phyloP scores from a whole-genome alignment of 2,113 vertebrate species.

The Struthio camelus region DNA sequence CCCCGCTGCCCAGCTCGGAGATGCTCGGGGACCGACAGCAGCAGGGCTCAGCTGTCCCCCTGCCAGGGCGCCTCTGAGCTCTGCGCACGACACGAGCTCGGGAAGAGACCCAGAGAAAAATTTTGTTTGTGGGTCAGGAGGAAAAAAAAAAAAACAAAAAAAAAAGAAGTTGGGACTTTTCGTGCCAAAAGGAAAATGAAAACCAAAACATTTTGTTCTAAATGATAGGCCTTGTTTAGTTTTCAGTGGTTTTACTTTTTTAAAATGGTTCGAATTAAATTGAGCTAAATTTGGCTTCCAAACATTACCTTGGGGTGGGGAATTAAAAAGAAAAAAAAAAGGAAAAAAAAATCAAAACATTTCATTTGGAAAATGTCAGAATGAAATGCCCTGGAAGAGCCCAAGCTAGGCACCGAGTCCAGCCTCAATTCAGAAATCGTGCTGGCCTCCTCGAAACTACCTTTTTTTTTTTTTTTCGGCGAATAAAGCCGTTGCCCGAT shows the following conservation, averaged over 20 bases:
- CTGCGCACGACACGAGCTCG: background rate
- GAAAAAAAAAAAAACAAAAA: background rate
- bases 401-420: background rate
- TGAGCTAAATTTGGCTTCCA: slow-evolving; percentile 56
- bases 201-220: slow-evolving; percentile 72
- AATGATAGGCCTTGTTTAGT: slow-evolving; percentile 69
- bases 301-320: slow-evolving; percentile 57
- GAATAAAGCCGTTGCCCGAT: background rate
- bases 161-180: slow-evolving; percentile 21
- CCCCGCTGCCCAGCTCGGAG: too few relatives aligned
- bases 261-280: slow-evolving; percentile 55
- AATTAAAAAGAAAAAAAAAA: slow-evolving; percentile 32
- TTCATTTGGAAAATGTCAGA: slow-evolving; percentile 67
- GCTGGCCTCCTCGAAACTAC: background rate
- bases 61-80: background rate
- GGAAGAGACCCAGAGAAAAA: background rate
- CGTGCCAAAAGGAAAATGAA: slow-evolving; percentile 61
- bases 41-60: background rate
- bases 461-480: background rate
- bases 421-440: background rate
- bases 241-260: slow-evolving; percentile 71
- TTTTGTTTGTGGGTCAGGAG: slow-evolving; percentile 45
- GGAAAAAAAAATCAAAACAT: slow-evolving; percentile 58
- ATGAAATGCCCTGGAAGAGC: background rate
- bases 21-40: too few relatives aligned